These are phyloP conservation scores for Piaya cayana DNA, from an alignment of 2,113 vertebrate genomes.

Conservation along the genomic window DNA sequence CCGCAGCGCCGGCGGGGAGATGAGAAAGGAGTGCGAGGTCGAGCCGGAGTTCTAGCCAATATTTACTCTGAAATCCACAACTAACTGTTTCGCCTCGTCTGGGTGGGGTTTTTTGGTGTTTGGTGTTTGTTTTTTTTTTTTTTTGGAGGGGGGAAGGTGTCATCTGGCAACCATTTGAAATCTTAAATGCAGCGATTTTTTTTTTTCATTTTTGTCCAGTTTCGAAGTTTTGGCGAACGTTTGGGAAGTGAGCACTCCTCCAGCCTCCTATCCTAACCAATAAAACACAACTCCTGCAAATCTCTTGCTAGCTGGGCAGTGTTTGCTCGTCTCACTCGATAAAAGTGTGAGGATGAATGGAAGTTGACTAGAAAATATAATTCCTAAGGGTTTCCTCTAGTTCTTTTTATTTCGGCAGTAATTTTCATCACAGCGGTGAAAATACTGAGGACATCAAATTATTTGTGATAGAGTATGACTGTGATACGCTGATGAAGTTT, in stretches of 20 bases:
- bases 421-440: not conserved
- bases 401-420: not conserved
- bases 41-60: not conserved
- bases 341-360: not conserved
- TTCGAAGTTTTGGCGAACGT: slow-evolving; percentile 66
- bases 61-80: slow-evolving; percentile 29
- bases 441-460: not conserved
- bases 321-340: not conserved
- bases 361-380: not conserved
- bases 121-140: not conserved
- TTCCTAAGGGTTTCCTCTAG: not conserved
- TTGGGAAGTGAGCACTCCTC: slow-evolving; percentile 40
- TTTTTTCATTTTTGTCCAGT: slow-evolving; percentile 32
- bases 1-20: not conserved
- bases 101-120: too few species aligned
- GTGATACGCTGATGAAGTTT: not conserved
- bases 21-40: not conserved
- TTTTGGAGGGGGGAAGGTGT: too few species aligned
- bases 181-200: not conserved
- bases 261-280: not conserved
- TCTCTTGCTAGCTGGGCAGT: not conserved
- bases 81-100: not conserved
- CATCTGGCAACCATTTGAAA: slow-evolving; percentile 45
- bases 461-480: not conserved
- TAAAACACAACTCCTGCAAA: not conserved